These are phyloP conservation scores for Camponotus vicinus DNA, from an alignment of 1,140 invertebrate genomes.

Conservation along the genomic window DNA sequence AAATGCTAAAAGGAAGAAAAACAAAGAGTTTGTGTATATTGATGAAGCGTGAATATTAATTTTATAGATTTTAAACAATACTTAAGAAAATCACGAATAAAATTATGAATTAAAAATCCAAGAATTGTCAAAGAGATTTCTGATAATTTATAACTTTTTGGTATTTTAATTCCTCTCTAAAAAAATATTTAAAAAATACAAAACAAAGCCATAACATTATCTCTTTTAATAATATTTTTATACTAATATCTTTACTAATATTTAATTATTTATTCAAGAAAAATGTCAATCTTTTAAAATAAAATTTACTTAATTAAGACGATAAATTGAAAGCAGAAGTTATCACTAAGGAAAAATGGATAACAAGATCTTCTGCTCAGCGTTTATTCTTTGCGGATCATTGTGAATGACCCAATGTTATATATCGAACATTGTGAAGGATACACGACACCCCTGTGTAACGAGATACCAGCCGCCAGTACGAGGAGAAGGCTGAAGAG, in stretches of 20 bases:
- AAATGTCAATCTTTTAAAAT: not conserved
- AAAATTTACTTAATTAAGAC: not conserved
- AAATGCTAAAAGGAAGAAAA: not conserved
- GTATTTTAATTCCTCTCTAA: not conserved
- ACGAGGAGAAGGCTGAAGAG: constrained; percentile 56
- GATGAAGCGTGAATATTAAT: too few relatives aligned
- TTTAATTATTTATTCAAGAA: not conserved
- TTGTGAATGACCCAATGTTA: constrained; percentile 15
- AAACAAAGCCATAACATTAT: not conserved
- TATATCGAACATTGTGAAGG: constrained; percentile 52
- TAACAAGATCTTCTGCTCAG: constrained; percentile 8
- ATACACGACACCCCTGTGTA: constrained; percentile 82
- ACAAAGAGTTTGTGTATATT: too few relatives aligned
- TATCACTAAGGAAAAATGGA: constrained; percentile 23
- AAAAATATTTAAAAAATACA: not conserved
- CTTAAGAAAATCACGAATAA: too few relatives aligned
- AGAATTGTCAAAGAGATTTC: not conserved
- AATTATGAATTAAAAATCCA: not conserved
- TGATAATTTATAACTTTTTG: not conserved
- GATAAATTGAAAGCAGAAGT: not conserved
- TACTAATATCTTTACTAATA: not conserved
- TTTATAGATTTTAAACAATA: not conserved
- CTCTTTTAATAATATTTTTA: not conserved
- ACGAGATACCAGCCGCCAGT: constrained; percentile 75
- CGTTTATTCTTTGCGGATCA: constrained; percentile 20